Evolutionary conservation across 2,888 invertebrate species (phyloP).

Genomic region (Syrphus vitripennis): DNA sequence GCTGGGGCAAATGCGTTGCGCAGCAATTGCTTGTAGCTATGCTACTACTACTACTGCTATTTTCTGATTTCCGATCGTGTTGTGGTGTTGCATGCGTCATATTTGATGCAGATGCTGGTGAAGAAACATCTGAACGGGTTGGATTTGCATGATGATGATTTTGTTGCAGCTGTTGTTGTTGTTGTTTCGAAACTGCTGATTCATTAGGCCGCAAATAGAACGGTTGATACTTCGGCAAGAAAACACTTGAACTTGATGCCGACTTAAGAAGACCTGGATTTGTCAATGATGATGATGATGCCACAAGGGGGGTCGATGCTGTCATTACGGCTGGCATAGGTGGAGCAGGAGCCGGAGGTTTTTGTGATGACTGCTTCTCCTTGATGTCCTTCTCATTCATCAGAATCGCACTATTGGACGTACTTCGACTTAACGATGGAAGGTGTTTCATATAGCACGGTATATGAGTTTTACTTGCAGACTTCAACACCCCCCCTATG

Average conservation of each 20-base stretch:
- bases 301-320: conserved; percentile 37
- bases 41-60: conserved; percentile 79
- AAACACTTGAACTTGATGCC: conserved; percentile 80
- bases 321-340: conserved; percentile 37
- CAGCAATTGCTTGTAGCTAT: conserved; percentile 79
- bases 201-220: conserved; percentile 73
- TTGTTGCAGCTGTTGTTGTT: conserved; percentile 52
- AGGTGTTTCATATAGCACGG: conserved; percentile 80
- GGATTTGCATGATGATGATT: conserved; percentile 1
- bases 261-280: conserved; percentile 77
- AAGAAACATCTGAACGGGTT: conserved; percentile 28
- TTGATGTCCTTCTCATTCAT: conserved; percentile 62
- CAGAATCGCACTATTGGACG: conserved; percentile 79
- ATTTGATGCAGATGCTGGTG: conserved; percentile 1
- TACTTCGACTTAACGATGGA: conserved; percentile 79
- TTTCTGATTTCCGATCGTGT: conserved; percentile 79
- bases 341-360: conserved; percentile 52
- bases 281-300: conserved; percentile 57
- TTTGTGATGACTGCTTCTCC: conserved; percentile 62
- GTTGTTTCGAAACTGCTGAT: conserved; percentile 74
- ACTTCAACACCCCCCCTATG: conserved; percentile 73
- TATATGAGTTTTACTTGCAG: conserved; percentile 79
- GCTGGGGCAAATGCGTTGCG: conserved; percentile 78
- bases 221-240: conserved; percentile 73
- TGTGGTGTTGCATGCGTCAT: conserved; percentile 75